Evolutionary conservation across 2,888 invertebrate species (phyloP), one percentile per base, ranked within the genome.

Genomic region (Adelphocoris suturalis): DNA sequence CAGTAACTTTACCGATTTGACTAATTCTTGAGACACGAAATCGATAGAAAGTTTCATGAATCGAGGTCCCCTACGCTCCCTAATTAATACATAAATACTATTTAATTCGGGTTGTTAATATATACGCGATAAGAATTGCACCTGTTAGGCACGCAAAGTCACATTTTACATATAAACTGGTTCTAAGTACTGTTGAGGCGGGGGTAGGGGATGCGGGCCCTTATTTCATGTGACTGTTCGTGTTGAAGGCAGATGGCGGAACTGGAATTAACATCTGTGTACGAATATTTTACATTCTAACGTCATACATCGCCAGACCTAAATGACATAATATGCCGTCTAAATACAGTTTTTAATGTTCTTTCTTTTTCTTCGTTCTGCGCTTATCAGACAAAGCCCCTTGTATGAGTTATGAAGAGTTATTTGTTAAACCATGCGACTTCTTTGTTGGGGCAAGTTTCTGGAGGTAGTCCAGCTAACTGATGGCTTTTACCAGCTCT

Each of bases 121-220:
- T 76, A 76, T 76, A 76, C 76, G 27, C n/a, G 27, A 46, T 46
- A 76, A 76, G 46, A 76, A 76, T 46, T 76, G 13, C 46, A 37
- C 46, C 76, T 76, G 76, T 14, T 28, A 13, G 76, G 76, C 76
- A 76, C 76, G 76, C 76, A 13, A 76, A 16, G 28, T 76, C 0
- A 76, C 28, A 76, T 76, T 76, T 37, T 76, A 76, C 76, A 76
- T 76, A 76, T 76, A 76, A 76, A 76, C 76, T 61, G 61, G 61
- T 61, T 61, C 19, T 61, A 19, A 61, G 19, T 61, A 61, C 14
- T 61, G 61, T 9, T 16, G 9, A 14, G 16, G 61, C 9, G 61
- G 19, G 9, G 61, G 52, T 52, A 19, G 61, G 61, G 19, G 19
- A 9, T 61, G 61, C 9, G 16, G 16, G n/a, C 14, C 14, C 37